Evolutionary conservation across 1,140 invertebrate species (phyloP), one percentile per base, ranked within the genome.

Genomic region (Bombus huntii): DNA sequence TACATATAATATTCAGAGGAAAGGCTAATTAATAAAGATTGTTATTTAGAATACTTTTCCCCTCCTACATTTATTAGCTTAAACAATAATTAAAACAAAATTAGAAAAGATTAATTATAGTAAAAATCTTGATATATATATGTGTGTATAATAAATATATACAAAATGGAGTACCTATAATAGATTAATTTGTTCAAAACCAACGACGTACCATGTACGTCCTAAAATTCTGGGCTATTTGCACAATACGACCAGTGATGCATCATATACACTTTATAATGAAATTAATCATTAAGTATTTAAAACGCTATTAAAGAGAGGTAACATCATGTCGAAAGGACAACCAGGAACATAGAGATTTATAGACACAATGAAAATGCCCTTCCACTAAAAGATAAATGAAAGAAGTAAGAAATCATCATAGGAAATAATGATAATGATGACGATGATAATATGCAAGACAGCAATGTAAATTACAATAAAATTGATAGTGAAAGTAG

Each of bases 1-100:
- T 66, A 22, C 39, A 39, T 66, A 66, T 66, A 66, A 68, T 84
- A 78, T 71, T 42, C 68, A 72, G 31, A 76, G 28, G 25, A 47
- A 62, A 81, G n/a, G 12, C 22, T 31, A 74, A 31, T 44, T 18
- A 39, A 22, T 44, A 53, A 22, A 22, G 70, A 34, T 31, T 57
- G 18, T 42, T 42, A 37, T 70, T 37, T 39, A 8, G 6, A 72
- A 18, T 72, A n/a, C 13, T 72, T n/a, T 72, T 72, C n/a, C 0
- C 18, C 25, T 72, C 8, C 31, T 68, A 34, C 3, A 34, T 68
- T 25, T 68, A 68, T 37, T 37, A 68, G 9, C 34, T 42, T n/a
- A 57, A 13, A 47, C 12, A 65, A 57, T 39, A 70, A 37, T 22
- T 39, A 37, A 70, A 34, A 5, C 18, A 47, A 62, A 75, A 53